Evolutionary conservation across 2,113 vertebrate genomes (phyloP).

Genomic region (Oreotragus oreotragus): DNA sequence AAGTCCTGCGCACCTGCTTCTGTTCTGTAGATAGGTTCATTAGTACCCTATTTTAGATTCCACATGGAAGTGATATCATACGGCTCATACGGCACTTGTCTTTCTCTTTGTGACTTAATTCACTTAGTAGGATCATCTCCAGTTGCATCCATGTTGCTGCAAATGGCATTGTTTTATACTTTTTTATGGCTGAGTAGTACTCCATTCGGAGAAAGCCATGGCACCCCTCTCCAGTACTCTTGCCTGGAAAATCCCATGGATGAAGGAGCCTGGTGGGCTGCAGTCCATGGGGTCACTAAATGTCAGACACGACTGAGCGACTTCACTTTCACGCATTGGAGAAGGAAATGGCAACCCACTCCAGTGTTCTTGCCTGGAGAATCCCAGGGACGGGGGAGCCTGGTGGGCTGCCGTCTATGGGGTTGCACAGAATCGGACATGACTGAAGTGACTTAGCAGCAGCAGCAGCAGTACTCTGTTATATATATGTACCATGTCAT

Average conservation of each 20-base stretch:
- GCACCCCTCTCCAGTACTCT: too few species aligned
- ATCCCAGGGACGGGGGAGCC: too few species aligned
- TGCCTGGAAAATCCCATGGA: too few species aligned
- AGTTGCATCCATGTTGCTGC: background rate
- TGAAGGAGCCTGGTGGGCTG: too few species aligned
- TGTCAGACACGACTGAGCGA: too few species aligned
- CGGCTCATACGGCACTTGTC: background rate
- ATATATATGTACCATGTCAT: background rate
- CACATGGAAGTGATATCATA: background rate
- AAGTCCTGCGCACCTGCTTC: background rate
- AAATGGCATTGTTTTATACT: background rate
- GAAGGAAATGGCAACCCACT: too few species aligned
- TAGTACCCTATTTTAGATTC: background rate
- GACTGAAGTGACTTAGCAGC: too few species aligned
- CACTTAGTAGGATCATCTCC: background rate
- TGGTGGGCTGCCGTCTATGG: too few species aligned
- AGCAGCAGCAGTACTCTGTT: background rate
- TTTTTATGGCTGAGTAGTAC: background rate
- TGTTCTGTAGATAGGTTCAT: background rate
- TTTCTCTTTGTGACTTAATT: background rate
- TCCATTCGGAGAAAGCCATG: background rate
- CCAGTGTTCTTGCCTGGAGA: too few species aligned
- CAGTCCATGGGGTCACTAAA: too few species aligned
- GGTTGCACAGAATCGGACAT: fast-evolving
- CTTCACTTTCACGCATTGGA: too few species aligned